phyloP scores from a whole-genome alignment of 35 echinoderm and acorn worm species.

The Heliocidaris erythrogramma region DNA sequence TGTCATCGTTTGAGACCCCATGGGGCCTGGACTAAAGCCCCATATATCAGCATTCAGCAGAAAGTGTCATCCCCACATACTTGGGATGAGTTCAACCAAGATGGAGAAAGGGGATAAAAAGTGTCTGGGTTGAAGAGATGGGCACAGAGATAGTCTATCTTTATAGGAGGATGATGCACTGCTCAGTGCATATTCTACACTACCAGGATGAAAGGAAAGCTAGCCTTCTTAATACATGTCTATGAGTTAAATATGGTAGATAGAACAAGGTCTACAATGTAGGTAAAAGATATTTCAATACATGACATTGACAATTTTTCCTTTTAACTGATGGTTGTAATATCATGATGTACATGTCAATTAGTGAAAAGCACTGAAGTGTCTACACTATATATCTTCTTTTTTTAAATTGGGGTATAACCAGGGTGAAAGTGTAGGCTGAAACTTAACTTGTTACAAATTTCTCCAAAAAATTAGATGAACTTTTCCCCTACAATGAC shows the following conservation, averaged over 20 bases:
- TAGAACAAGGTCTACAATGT: neutral
- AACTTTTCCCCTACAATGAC: neutral
- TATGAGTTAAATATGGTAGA: neutral
- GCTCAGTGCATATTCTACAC: neutral
- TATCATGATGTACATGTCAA: neutral
- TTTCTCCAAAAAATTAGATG: neutral
- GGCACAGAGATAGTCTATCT: neutral
- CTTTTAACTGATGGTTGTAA: neutral
- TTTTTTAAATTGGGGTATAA: no score
- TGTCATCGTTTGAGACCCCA: neutral
- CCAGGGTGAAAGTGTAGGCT: no score
- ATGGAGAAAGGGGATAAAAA: neutral
- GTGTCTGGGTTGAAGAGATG: neutral
- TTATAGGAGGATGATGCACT: neutral
- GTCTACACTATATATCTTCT: no score
- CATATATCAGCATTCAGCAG: neutral
- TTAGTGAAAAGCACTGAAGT: no score
- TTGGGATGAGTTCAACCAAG: conserved; percentile 16
- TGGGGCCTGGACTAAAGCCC: neutral
- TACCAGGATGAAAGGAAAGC: no score
- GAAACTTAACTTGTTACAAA: no score
- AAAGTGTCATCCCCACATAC: neutral
- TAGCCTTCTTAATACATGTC: neutral
- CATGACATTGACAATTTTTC: neutral
- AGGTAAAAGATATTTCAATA: neutral